Evolutionary conservation across 1,140 invertebrate genomes (phyloP), one percentile per base, ranked within the genome.

Genomic region (Bombus waltoni): DNA sequence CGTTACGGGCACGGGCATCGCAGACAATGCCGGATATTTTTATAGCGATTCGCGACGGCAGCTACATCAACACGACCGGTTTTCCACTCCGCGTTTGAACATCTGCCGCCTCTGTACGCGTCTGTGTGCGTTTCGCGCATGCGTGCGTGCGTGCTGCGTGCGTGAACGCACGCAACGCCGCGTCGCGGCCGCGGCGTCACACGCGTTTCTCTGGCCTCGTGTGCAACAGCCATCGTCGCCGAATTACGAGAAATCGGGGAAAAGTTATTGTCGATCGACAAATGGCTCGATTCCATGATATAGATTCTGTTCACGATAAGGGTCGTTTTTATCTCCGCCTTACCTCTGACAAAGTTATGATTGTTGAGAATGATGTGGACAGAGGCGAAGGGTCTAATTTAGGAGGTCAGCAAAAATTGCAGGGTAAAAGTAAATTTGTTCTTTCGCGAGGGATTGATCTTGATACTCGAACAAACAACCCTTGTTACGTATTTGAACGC

Each of bases 1-100:
- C 93, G 94, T 95, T 95, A 94, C 91, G 88, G 87, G 88, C 90
- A 91, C 91, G 92, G 87, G 91, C 91, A 72, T 90, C 88, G 86
- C 91, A 92, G 92, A 95, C 93, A 95, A 95, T 95, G 92, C 91
- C 90, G 90, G 93, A 95, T 95, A 95, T 95, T 95, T 95, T 95
- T 94, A 95, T 95, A 95, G 94, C 94, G 93, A 95, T 95, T 95
- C 93, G 94, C 94, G 93, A 93, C 92, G 93, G 93, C 95, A 94
- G 94, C 94, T 95, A 95, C 94, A 94, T 95, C 94, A 95, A 95
- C 94, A 95, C 94, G 94, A 95, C 94, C 94, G 94, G 94, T 95
- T 95, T 94, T 94, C 92, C 94, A 94, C 92, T 94, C 92, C 79
- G 91, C 93, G 92, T 93, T 93, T 92, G 93, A 94, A 94, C 94